Evolutionary conservation across 2,888 invertebrate species (phyloP), one percentile per base, ranked within the genome.

Genomic region (Latrodectus hesperus): DNA sequence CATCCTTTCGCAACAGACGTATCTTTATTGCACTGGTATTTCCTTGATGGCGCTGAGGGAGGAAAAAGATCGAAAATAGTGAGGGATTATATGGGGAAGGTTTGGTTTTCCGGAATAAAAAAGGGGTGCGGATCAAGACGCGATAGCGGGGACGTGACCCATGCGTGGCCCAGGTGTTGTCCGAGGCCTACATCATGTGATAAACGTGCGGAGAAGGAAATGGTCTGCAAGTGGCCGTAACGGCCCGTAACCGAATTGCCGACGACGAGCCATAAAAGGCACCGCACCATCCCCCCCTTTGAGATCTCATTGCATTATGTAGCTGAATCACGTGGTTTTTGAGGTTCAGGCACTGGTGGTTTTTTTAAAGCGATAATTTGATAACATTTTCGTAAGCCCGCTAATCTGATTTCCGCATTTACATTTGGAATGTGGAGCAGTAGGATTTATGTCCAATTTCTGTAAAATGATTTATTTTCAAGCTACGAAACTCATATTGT

Each of bases 111-210:
- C 38, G 38, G 38, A 4, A 22, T 22, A 52, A n/a, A 53, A 52
- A 16, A 52, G 68, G 52, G 67, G 52, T 16, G 10, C 16, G 12
- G 53, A 53, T 10, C 52, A 53, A 11, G 22, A 14, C 67, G 16
- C 17, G 55, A 67, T 73, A 64, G 38, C 38, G 64, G 10, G 74
- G 38, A 73, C 52, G 80, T 81, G 73, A 72, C 65, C 52, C 16
- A 14, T 52, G 38, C 68, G 73, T 14, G 82, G 67, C 83, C 76
- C 83, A 83, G 83, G 83, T 83, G 83, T 83, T 83, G 83, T 76
- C 83, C 83, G 52, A 71, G 51, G 67, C 17, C 55, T 14, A n/a
- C 70, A 68, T 70, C 76, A 70, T 51, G 72, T 77, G 77, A 84
- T 84, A 84, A 84, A 84, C 72, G 77, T 16, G 67, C 49, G 9